Evolutionary conservation across 2,113 vertebrate genomes (phyloP), one percentile per base, ranked within the genome.

Genomic region (Phocoena sinus): DNA sequence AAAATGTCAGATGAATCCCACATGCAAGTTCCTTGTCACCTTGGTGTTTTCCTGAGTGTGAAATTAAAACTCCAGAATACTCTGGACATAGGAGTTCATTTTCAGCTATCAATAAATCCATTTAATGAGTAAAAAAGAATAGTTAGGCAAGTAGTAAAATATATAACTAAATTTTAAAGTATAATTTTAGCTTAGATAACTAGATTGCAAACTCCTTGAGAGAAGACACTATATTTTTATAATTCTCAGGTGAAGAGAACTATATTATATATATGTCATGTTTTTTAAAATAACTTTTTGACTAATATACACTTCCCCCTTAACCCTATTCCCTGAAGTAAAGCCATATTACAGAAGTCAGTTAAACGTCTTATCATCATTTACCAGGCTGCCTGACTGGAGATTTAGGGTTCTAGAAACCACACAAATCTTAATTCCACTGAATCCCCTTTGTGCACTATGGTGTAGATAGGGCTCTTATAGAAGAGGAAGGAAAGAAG

Each of bases 1-100:
- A 73, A 96, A 97, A 97, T 89, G 93, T 97, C 87, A 89, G 58
- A 21, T 79, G 56, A 94, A 56, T 92, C 89, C 80, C 81, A 90
- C 47, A 0, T 5, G 36, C 60, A 53, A n/a, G 81, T 56, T 71
- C 73, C 25, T 94, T 94, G 47, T 96, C 86, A 47, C 67, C 1
- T 7, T 82, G 70, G 38, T 56, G 60, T 94, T 92, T 82, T 73
- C 3, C 93, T 96, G 44, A 28, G 33, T 31, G 3, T 84, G 77
- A 89, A 97, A 38, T 33, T 95, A 93, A 87, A 79, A 56, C 65
- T 62, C 60, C 15, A 67, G 65, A 95, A 67, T 36, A 87, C 41
- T 80, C 89, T 83, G 63, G 23, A 89, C 62, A 62, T n/a, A 18
- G 36, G 50, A 92, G 25, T 62, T 83, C 79, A 76, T 79, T 96